Percentiles rank a stretch among this genome's conserved stretches.
Evolutionary conservation across 1,140 invertebrate genomes (phyloP).

Genomic region (Macrobrachium nipponense): DNA sequence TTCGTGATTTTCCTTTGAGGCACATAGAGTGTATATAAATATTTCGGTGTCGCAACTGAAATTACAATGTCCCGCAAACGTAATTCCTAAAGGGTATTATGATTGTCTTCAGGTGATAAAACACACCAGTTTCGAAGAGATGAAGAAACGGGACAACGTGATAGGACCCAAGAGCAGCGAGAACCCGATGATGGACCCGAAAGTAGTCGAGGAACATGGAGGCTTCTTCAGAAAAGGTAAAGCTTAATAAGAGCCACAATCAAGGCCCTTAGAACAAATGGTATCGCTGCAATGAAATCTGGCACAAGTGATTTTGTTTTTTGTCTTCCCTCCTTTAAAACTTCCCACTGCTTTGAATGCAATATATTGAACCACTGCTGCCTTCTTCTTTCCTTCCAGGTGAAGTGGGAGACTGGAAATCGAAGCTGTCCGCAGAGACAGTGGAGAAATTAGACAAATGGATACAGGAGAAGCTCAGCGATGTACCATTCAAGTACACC

Average conservation of each 20-base stretch:
- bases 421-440: not conserved
- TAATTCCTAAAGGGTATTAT: not conserved
- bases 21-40: too few species aligned
- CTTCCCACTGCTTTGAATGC: too few species aligned
- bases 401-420: slow-evolving; percentile 8
- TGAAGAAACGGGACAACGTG: slow-evolving; percentile 2
- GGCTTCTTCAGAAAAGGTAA: slow-evolving; percentile 31
- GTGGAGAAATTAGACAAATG: not conserved
- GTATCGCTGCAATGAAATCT: not conserved
- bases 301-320: not conserved
- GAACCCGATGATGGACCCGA: not conserved
- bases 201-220: slow-evolving; percentile 2
- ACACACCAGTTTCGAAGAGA: slow-evolving; percentile 21
- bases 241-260: too few species aligned
- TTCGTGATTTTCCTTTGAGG: too few species aligned
- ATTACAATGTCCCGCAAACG: too few species aligned
- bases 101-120: not conserved
- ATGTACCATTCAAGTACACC: too few species aligned
- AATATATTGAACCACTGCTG: too few species aligned
- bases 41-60: too few species aligned
- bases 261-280: not conserved
- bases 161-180: not conserved
- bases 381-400: not conserved
- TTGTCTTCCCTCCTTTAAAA: not conserved
- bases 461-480: not conserved